A percentile compares a stretch with the other conserved stretches of the same genome.
phyloP scores from a whole-genome alignment of 35 echinoderm and acorn worm genomes.

The Acanthaster planci region DNA sequence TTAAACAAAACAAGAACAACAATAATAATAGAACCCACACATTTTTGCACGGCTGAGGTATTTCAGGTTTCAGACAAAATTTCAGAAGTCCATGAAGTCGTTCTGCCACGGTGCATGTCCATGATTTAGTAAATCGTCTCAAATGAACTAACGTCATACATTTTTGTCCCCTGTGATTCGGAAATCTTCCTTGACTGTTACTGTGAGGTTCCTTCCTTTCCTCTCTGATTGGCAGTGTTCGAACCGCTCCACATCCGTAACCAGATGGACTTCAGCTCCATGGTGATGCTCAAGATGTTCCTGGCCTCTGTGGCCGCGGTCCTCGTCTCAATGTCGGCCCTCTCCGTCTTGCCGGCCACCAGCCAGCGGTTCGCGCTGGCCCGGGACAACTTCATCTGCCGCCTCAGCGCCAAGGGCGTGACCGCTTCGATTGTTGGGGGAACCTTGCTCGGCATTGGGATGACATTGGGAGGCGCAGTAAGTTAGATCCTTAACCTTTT shows the following conservation, averaged over 20 bases:
- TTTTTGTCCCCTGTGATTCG: too few species aligned
- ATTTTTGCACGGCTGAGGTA: too few species aligned
- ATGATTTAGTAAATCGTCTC: too few species aligned
- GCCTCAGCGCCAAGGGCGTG: conserved; percentile 59
- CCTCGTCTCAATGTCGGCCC: conserved; percentile 60
- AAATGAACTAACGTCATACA: too few species aligned
- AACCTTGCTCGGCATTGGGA: conserved; percentile 78
- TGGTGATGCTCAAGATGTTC: conserved; percentile 95
- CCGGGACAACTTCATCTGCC: conserved; percentile 46
- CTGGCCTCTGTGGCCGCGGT: conserved; percentile 66
- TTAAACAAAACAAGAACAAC: too few species aligned
- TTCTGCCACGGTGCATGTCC: too few species aligned
- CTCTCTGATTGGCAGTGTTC: conserved; percentile 75
- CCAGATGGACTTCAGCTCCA: conserved; percentile 85
- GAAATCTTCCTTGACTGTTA: not conserved
- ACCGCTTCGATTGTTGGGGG: conserved; percentile 62
- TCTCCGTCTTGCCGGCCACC: conserved; percentile 77
- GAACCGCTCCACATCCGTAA: conserved; percentile 75
- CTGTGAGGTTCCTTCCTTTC: not conserved
- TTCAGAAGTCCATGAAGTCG: too few species aligned
- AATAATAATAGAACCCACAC: too few species aligned
- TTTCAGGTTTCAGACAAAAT: too few species aligned
- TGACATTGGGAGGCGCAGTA: conserved; percentile 91
- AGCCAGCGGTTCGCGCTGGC: conserved; percentile 50
- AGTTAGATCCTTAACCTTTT: not conserved